Conservation (phyloP, 2,113 vertebrate genomes). For the Entelurus aequoreus region DNA sequence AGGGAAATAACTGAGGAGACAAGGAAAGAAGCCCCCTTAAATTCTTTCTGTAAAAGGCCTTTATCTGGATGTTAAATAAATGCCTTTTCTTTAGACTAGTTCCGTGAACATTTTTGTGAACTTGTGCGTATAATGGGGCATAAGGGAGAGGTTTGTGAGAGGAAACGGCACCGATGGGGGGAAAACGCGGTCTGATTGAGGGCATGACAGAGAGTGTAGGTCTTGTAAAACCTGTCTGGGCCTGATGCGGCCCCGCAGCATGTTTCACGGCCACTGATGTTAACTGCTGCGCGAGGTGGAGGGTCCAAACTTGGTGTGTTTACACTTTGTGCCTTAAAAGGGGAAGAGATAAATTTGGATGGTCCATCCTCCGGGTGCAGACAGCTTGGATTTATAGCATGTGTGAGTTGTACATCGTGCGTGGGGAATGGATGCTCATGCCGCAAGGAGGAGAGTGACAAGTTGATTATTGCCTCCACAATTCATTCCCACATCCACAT, state of each 20-base stretch:
- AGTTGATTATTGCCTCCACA: conserved; percentile 14
- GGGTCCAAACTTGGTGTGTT: conserved; percentile 49
- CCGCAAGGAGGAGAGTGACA: conserved; percentile 5
- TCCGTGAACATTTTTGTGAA: conserved; percentile 28
- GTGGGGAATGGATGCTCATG: conserved; percentile 12
- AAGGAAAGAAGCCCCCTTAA: conserved; percentile 8
- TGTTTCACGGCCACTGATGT: conserved; percentile 55
- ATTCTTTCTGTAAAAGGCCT: conserved; percentile 29
- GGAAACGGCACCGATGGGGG: conserved; percentile 24
- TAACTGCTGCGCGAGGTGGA: conserved; percentile 57
- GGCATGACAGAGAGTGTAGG: conserved; percentile 18
- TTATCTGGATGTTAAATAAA: conserved; percentile 32
- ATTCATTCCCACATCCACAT: background rate
- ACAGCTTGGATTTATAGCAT: conserved; percentile 42
- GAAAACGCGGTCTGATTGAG: conserved; percentile 17
- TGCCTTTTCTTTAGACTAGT: background rate
- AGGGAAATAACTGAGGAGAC: conserved; percentile 21
- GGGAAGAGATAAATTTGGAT: conserved; percentile 18
- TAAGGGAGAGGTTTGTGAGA: conserved; percentile 29
- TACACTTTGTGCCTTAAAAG: conserved; percentile 40
- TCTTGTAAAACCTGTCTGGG: conserved; percentile 53
- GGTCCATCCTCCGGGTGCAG: conserved; percentile 26
- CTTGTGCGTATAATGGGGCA: conserved; percentile 31
- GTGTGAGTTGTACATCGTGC: conserved; percentile 13
- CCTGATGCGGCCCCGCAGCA: conserved; percentile 37